phyloP scores from a whole-genome alignment of 53 echinoderm and acorn worm species.

The Temnopleurus reevesii region DNA sequence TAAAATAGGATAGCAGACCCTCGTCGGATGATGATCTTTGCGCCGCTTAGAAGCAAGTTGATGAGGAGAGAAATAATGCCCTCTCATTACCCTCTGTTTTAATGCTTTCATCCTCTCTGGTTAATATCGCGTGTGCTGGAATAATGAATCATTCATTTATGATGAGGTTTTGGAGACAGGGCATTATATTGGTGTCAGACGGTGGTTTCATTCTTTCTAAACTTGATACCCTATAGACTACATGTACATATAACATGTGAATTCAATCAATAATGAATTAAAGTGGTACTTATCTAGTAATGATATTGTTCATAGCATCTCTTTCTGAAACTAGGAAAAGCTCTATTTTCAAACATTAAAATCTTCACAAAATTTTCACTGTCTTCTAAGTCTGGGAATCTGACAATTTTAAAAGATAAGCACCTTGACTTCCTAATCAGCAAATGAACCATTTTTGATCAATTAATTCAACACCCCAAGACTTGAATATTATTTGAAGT shows the following conservation, averaged over 20 bases:
- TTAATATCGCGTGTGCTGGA: neutral
- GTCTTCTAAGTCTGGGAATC: too few species aligned
- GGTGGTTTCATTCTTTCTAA: too few species aligned
- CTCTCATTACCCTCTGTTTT: neutral
- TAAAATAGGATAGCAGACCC: slow-evolving; percentile 2
- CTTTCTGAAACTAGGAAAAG: too few species aligned
- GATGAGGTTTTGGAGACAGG: neutral
- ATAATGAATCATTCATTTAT: neutral
- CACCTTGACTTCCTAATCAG: too few species aligned
- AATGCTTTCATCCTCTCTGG: neutral
- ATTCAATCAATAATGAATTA: too few species aligned
- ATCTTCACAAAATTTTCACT: too few species aligned
- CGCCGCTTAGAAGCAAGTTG: neutral
- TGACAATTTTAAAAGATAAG: too few species aligned
- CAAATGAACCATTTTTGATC: neutral
- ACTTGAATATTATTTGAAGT: neutral
- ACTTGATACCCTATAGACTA: too few species aligned
- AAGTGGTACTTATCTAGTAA: too few species aligned
- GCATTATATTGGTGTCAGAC: neutral
- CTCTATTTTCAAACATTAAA: too few species aligned
- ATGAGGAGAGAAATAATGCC: neutral
- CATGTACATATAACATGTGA: too few species aligned
- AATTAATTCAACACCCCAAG: neutral
- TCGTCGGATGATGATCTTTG: neutral
- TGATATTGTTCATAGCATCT: too few species aligned